These are phyloP conservation scores for Tiphia femorata DNA, from an alignment of 2,888 invertebrate genomes.

Conservation along the genomic window DNA sequence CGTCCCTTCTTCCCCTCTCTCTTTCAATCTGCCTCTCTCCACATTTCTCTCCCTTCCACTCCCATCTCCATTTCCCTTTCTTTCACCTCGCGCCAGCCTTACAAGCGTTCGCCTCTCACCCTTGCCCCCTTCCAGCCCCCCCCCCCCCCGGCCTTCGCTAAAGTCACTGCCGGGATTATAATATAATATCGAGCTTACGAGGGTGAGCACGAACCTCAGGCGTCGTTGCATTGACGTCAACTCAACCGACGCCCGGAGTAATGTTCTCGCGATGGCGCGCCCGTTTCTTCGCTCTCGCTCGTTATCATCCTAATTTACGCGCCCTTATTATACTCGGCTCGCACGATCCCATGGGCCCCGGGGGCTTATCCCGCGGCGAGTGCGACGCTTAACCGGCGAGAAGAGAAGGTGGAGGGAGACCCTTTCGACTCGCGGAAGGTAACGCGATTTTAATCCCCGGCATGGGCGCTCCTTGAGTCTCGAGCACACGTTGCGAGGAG, in stretches of 20 bases:
- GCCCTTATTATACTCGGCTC: neutral
- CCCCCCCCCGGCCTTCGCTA: slow-evolving; percentile 25
- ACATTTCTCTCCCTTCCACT: neutral
- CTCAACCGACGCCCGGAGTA: neutral
- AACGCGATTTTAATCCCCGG: too few relatives aligned
- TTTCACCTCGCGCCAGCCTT: slow-evolving; percentile 14
- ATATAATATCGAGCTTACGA: slow-evolving; percentile 57
- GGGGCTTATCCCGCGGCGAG: too few relatives aligned
- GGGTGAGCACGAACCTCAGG: slow-evolving; percentile 27
- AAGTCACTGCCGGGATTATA: slow-evolving; percentile 61
- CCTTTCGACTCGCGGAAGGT: too few relatives aligned
- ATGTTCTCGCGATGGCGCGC: slow-evolving; percentile 37
- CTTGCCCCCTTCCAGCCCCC: slow-evolving; percentile 23
- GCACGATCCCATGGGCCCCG: too few relatives aligned
- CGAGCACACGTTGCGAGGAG: too few relatives aligned
- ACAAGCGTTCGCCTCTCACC: slow-evolving; percentile 7
- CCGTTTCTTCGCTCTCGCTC: neutral
- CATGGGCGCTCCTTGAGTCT: too few relatives aligned
- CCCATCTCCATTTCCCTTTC: slow-evolving; percentile 11
- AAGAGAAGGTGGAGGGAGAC: too few relatives aligned
- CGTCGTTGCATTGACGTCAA: slow-evolving; percentile 10
- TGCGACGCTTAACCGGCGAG: too few relatives aligned
- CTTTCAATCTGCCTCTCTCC: slow-evolving; percentile 12
- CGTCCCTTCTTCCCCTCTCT: neutral
- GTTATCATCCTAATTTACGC: slow-evolving; percentile 9